Base-by-base conservation (phyloP, 2,797 vertebrate genomes). In the Crocodylus rhombifer region DNA sequence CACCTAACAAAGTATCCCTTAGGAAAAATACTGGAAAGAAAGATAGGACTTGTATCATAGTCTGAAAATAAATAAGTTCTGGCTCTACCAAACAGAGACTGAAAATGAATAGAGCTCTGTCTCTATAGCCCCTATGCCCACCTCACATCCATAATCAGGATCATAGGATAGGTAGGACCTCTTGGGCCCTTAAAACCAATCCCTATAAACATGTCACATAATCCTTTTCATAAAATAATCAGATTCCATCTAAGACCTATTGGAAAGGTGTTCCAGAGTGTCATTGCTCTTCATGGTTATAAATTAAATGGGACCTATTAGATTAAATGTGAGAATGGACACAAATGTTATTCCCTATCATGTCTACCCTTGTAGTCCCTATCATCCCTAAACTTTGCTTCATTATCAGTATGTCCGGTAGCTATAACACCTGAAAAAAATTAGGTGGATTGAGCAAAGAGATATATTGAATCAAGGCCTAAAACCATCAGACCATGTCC, bases 261-360 rank as follows among this genome's bases (percentile, higher is more conserved):
- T 51, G 10, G 9, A 51, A 51, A 51, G 42, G 42, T 51, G 42
- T 51, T 51, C 42, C 42, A 51, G 42, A 51, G 42, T 51, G 42
- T 51, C 42, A 51, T 51, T 51, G 42, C 42, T 51, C 42, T 51
- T 51, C 42, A 51, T 51, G 42, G 42, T 51, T 51, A 51, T 9
- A 51, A 33, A 73, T 25, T 15, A 73, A 21, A 51, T 73, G 23
- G 69, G 23, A 73, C 26, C 21, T 73, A 33, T 51, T 73, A 73
- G 51, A 23, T 42, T 14, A 3, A 16, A 51, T 16, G 69, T 73
- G 33, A 51, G 16, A 51, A 51, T 51, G 69, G 36, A 51, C 7
- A 51, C 21, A 21, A 91, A 26, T 92, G 88, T 90, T 96, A 87
- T 95, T 92, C 91, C 82, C 80, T 86, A 91, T 76, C 63, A 64